Base-by-base conservation (phyloP, 2,797 vertebrate species). In the Microcaecilia unicolor region DNA sequence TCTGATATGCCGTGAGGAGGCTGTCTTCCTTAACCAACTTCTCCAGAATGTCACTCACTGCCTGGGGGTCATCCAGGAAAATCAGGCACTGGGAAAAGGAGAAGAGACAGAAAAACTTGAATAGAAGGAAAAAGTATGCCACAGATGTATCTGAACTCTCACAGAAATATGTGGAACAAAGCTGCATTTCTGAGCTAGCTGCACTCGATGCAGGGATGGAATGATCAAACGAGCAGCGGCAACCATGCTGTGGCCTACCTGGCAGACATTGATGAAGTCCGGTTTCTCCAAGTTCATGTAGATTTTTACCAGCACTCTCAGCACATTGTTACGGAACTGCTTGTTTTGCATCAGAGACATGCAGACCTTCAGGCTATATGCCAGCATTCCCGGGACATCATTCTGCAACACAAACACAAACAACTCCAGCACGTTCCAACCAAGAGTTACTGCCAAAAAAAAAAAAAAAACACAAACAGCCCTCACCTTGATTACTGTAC, bases 301-400 rank as follows among this genome's bases (percentile, higher is more conserved):
- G 33, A 99, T 92, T 75, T 99, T 96, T 41, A 99, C 96, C 28
- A 99, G 74, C 44, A 99, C 95, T 48, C 96, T 66, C 40, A 99
- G 74, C 11, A 98, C 94, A 55, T 97, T 88, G 21, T 98, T 98
- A 40, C 96, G 87, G 54, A 99, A 99, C 59, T 96, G 93, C 53
- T 98, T 99, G 63, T 98, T 97, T 63, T 98, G 95, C 93, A 98
- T 98, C 55, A 98, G 71, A 40, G 95, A 97, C 95, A 99, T 98
- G 77, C 96, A 99, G 25, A 99, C 91, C 62, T 99, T 99, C 67
- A 99, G 71, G 70, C 95, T 99, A 66, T 99, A 99, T 7, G 96
- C 93, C 26, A 99, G 78, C 70, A 97, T 91, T 33, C 93, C 93
- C 35, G 91, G 85, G 43, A 99, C 90, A 68, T 99, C 95, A 10